phyloP scores from a whole-genome alignment of 2,888 invertebrate species.

The Agrochola lota region DNA sequence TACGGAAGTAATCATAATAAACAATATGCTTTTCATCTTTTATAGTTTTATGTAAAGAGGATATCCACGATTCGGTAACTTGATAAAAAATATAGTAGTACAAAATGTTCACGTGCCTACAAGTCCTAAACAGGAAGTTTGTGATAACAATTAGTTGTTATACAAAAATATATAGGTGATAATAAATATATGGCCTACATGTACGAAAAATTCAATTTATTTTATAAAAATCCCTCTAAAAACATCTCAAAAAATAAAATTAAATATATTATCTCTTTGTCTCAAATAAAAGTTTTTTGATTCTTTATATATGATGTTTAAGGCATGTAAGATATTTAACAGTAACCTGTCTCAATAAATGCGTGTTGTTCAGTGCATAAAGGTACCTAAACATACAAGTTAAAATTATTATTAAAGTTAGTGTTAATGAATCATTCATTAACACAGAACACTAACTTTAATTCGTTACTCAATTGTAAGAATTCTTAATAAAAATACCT shows the following conservation, averaged over 20 bases:
- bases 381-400: background rate
- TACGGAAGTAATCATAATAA: background rate
- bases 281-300: too few species aligned
- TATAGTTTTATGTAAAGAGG: background rate
- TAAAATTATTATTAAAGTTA: too few species aligned
- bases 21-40: background rate
- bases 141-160: background rate
- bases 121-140: background rate
- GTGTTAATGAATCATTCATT: background rate
- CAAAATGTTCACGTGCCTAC: background rate
- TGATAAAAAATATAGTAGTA: background rate
- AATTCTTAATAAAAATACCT: conserved; percentile 33
- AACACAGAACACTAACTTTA: conserved; percentile 11
- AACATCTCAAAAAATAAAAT: too few species aligned
- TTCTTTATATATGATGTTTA: background rate
- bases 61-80: background rate
- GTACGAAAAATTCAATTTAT: background rate
- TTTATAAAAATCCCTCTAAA: background rate
- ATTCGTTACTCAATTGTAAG: conserved; percentile 10
- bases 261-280: too few species aligned
- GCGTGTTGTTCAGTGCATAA: conserved; percentile 7
- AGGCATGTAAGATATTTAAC: background rate
- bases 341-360: background rate
- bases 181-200: too few species aligned
- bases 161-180: background rate